These are phyloP conservation scores for Aleadryas rufinucha DNA, from an alignment of 2,113 vertebrate species.

Conservation along the genomic window DNA sequence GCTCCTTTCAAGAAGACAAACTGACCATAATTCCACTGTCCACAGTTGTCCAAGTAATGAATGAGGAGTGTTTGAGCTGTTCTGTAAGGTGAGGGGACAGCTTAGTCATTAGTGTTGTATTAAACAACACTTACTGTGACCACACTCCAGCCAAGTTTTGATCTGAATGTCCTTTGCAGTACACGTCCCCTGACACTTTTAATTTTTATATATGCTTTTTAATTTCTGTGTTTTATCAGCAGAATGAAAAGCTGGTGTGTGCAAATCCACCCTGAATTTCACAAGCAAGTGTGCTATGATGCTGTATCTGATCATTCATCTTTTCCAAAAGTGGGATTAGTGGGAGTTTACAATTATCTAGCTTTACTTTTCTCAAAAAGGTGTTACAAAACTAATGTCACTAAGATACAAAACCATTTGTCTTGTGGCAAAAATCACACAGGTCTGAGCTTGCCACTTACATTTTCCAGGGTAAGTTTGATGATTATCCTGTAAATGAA, in stretches of 20 bases:
- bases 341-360: slow-evolving; percentile 26
- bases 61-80: not conserved
- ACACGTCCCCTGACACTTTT: not conserved
- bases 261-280: slow-evolving; percentile 31
- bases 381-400: slow-evolving; percentile 28
- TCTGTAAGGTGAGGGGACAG: not conserved
- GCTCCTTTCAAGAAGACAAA: slow-evolving; percentile 22
- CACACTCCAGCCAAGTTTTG: not conserved
- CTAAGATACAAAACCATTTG: slow-evolving; percentile 45
- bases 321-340: slow-evolving; percentile 34
- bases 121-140: not conserved
- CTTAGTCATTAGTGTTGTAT: not conserved
- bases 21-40: not conserved
- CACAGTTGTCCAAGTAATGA: not conserved
- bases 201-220: not conserved
- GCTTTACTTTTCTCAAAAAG: slow-evolving; percentile 33
- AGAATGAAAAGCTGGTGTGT: slow-evolving; percentile 25
- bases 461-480: slow-evolving; percentile 59
- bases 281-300: not conserved
- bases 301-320: not conserved
- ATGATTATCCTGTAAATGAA: slow-evolving; percentile 70
- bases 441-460: slow-evolving; percentile 54
- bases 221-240: not conserved
- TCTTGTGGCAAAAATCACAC: slow-evolving; percentile 56
- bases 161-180: not conserved